These are phyloP conservation scores for Hyaena hyaena DNA, from an alignment of 2,113 vertebrate species.

Conservation along the genomic window DNA sequence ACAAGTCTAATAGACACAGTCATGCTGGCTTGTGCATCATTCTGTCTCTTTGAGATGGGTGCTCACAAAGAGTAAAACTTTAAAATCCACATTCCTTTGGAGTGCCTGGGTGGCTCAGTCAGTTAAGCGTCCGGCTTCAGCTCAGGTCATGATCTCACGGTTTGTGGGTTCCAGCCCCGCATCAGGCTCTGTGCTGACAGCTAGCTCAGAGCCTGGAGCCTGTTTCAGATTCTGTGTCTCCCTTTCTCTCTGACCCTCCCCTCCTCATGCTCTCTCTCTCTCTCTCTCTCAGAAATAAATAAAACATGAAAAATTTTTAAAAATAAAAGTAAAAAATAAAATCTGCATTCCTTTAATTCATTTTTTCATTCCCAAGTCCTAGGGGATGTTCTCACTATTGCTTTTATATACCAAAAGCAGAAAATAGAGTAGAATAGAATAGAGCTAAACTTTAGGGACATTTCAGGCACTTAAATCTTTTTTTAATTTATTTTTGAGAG, in stretches of 20 bases:
- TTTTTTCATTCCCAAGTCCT: constrained; percentile 48
- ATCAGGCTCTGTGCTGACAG: too few species aligned
- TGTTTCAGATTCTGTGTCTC: too few species aligned
- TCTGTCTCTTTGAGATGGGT: not conserved
- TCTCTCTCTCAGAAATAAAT: too few species aligned
- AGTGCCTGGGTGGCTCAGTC: too few species aligned
- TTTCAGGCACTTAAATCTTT: not conserved
- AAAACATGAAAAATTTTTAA: too few species aligned
- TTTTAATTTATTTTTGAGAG: too few species aligned
- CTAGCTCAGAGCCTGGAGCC: too few species aligned
- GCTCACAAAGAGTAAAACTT: not conserved
- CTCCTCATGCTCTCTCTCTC: too few species aligned
- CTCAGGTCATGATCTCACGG: too few species aligned
- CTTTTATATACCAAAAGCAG: constrained; percentile 35
- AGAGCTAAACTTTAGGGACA: constrained; percentile 30
- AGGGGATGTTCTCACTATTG: not conserved
- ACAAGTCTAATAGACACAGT: not conserved
- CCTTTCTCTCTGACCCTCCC: too few species aligned
- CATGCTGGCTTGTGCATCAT: not conserved
- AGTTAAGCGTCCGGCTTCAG: too few species aligned
- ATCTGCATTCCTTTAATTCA: not conserved
- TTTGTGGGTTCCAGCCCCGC: too few species aligned
- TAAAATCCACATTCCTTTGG: not conserved
- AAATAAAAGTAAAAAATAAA: not conserved
- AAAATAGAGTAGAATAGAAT: constrained; percentile 30